These are phyloP conservation scores for Alviniconcha strummeri DNA, from an alignment of 2,888 invertebrate species.

Conservation along the genomic window DNA sequence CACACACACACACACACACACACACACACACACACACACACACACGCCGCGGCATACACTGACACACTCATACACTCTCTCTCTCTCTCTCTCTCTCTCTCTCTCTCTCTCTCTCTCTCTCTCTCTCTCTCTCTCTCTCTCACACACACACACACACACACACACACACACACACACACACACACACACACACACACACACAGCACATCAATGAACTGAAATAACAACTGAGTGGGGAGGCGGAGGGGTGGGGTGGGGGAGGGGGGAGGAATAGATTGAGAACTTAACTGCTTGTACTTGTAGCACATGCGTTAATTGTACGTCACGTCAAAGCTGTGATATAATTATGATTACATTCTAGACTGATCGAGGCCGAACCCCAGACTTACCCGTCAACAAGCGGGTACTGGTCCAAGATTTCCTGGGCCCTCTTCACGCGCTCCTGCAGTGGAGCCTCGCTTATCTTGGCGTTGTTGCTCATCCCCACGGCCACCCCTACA, in stretches of 20 bases:
- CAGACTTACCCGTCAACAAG: constrained; percentile 26
- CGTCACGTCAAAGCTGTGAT: too few species aligned
- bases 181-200: too few species aligned
- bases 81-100: neutral
- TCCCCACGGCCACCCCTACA: constrained; percentile 36
- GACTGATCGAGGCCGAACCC: too few species aligned
- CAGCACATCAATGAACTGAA: too few species aligned
- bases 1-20: neutral
- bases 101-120: too few species aligned
- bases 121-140: neutral
- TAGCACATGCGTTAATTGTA: too few species aligned
- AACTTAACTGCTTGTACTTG: too few species aligned
- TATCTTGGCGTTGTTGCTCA: constrained; percentile 13
- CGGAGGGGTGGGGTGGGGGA: too few species aligned
- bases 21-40: neutral
- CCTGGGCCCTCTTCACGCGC: constrained; percentile 12
- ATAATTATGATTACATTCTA: too few species aligned
- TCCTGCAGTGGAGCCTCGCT: neutral
- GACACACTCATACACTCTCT: neutral
- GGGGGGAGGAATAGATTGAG: too few species aligned
- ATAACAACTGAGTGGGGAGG: too few species aligned
- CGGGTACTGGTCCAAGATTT: constrained; percentile 20
- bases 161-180: too few species aligned
- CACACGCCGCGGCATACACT: neutral
- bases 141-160: neutral